Evolutionary conservation across 2,113 vertebrate genomes (phyloP), one percentile per base, ranked within the genome.

Genomic region (Beaufortia kweichowensis): DNA sequence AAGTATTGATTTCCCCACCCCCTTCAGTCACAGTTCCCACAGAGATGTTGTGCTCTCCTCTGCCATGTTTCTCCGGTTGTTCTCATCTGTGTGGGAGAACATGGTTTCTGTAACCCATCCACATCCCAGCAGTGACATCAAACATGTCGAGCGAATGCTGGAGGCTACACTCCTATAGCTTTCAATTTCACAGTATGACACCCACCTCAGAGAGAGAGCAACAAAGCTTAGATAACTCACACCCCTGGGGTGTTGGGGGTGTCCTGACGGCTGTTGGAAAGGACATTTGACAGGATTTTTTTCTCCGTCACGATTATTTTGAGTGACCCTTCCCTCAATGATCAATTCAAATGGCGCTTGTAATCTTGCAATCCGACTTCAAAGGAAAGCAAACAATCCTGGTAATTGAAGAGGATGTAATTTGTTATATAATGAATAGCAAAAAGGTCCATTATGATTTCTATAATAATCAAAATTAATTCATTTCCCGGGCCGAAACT

Each of bases 381-480:
- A 79, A 84, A 76, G 65, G 55, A 72, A 63, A 75, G 35, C 10
- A 17, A 77, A 56, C 64, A 48, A 68, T 80, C 71, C 14, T 69
- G 66, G 33, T 78, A 72, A 78, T 72, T 79, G 24, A 11, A 77
- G 78, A 78, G 65, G 29, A 28, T 65, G 59, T 55, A 75, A 82
- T 79, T 80, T 33, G 14, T 67, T 75, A 70, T 78, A 85, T 64
- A 57, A 83, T 74, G 79, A 35, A 72, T 50, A 26, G 74, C 17
- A 61, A 62, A 63, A 79, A 66, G 19, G 66, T 56, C 43, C 56
- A 7, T 77, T 19, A 63, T 17, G 15, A 35, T 68, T 62, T 14
- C 66, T 68, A 55, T 72, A 57, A 21, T 72, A n/a, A 19, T 41
- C 31, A 53, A 76, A 66, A 61, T 73, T 15, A 78, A 80, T 31